Evolutionary conservation across 53 echinoderm and acorn worm genomes (phyloP).

Genomic region (Astropecten irregularis): DNA sequence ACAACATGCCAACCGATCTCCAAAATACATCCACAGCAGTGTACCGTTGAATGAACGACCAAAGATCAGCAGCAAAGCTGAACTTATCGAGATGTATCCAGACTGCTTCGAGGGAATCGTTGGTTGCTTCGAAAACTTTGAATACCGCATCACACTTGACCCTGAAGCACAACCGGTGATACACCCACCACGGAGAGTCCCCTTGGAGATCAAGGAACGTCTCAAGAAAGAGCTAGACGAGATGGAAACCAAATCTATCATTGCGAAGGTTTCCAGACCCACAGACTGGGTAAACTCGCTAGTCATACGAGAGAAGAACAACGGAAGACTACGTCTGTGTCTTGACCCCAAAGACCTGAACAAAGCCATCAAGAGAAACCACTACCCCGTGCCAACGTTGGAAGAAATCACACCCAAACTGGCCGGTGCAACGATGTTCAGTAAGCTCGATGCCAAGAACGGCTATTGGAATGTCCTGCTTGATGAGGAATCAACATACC

Average conservation of each 20-base stretch:
- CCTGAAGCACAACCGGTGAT: slow-evolving; percentile 45
- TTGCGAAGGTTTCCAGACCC: slow-evolving; percentile 39
- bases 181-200: slow-evolving; percentile 49
- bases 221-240: slow-evolving; percentile 32
- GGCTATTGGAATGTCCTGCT: too few species aligned
- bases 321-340: slow-evolving; percentile 32
- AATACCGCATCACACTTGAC: slow-evolving; percentile 60
- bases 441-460: too few species aligned
- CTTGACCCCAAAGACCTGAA: slow-evolving; percentile 54
- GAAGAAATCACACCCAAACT: slow-evolving; percentile 49
- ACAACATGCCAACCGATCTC: not conserved
- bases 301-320: slow-evolving; percentile 15
- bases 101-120: slow-evolving; percentile 40
- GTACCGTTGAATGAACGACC: slow-evolving; percentile 22
- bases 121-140: slow-evolving; percentile 21
- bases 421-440: slow-evolving; percentile 4
- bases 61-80: slow-evolving; percentile 7
- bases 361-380: slow-evolving; percentile 49
- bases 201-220: too few species aligned
- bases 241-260: slow-evolving; percentile 18
- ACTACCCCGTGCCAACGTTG: slow-evolving; percentile 53
- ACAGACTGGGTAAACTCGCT: slow-evolving; percentile 61
- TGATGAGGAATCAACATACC: not conserved
- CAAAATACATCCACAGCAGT: not conserved
- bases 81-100: slow-evolving; percentile 23